Evolutionary conservation across 2,797 vertebrate species (phyloP), one percentile per base, ranked within the genome.

Genomic region (Carduelis carduelis): DNA sequence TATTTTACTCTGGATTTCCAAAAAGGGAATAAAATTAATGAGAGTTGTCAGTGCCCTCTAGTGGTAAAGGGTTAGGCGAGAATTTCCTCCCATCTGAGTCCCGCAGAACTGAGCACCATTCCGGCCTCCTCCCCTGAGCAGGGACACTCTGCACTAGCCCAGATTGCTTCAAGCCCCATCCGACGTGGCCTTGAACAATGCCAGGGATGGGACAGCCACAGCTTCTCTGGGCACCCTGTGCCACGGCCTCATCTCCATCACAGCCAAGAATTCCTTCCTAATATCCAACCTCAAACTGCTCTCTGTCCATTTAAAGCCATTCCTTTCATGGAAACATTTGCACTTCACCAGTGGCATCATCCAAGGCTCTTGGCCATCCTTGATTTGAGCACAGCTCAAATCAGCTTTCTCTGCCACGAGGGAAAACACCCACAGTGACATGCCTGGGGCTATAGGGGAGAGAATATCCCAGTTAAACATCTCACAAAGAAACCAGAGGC

Each of bases 41-140:
- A 57, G 71, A 90, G 46, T 8, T 13, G 39, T 83, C 84, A 65
- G 47, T 87, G 92, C 93, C 93, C 92, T 89, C 96, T 94, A 91
- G 84, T 55, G 95, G 90, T 27, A 60, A 47, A 41, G 0, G 0
- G 4, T 30, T 21, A 18, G 34, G 24, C 6, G 71, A 34, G 83
- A 44, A 57, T 43, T 66, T 55, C 20, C 52, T 77, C 59, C 52
- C 22, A 8, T 3, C 1, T 12, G 63, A 84, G 9, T 9, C 43
- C 39, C 2, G 82, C 53, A 37, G 46, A 24, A 2, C 1, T 26
- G 50, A 81, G 32, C 4, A 4, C 4, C 19, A 8, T 34, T 41
- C 49, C 49, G 26, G 24, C 19, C 34, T 55, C 35, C 55, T 69
- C 55, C 70, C 1, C 2, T 0, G 27, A 28, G 27, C 63, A 43